Evolutionary conservation across 1,140 invertebrate species (phyloP).

Genomic region (Batillaria attramentaria): DNA sequence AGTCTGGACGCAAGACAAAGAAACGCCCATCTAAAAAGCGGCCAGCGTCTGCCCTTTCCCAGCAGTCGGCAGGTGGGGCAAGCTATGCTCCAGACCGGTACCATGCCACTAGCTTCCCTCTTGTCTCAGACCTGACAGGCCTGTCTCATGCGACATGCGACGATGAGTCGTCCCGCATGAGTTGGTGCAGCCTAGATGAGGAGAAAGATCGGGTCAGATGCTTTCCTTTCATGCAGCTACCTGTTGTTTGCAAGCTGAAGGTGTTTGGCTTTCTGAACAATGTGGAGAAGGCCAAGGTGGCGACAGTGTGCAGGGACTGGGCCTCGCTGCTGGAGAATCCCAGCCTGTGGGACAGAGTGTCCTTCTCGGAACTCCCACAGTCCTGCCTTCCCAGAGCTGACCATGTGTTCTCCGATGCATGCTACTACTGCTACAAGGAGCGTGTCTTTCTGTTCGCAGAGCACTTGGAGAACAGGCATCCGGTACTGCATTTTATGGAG

Average conservation of each 20-base stretch:
- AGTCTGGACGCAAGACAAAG: constrained; percentile 29
- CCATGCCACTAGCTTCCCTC: constrained; percentile 33
- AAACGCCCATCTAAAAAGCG: constrained; percentile 29
- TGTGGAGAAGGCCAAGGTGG: constrained; percentile 56
- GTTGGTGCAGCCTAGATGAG: background rate
- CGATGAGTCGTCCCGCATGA: constrained; percentile 21
- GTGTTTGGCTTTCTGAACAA: constrained; percentile 62
- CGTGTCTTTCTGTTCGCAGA: constrained; percentile 56
- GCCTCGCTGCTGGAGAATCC: constrained; percentile 51
- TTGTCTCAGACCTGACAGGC: constrained; percentile 17
- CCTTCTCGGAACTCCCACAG: constrained; percentile 60
- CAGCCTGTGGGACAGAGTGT: constrained; percentile 59
- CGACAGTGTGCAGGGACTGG: constrained; percentile 63
- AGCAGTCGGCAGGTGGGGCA: constrained; percentile 8
- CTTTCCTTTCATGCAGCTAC: constrained; percentile 65
- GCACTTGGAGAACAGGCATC: constrained; percentile 51
- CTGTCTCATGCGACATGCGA: background rate
- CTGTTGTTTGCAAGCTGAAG: constrained; percentile 63
- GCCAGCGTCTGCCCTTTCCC: constrained; percentile 7
- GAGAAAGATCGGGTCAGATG: background rate
- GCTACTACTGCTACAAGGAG: constrained; percentile 60
- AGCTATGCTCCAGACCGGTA: constrained; percentile 25
- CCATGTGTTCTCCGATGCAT: constrained; percentile 49
- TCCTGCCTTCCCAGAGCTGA: constrained; percentile 50
- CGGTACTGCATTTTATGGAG: constrained; percentile 58